Evolutionary conservation across 2,888 invertebrate species (phyloP), one percentile per base, ranked within the genome.

Genomic region (Chaetogeoica ovagalla): DNA sequence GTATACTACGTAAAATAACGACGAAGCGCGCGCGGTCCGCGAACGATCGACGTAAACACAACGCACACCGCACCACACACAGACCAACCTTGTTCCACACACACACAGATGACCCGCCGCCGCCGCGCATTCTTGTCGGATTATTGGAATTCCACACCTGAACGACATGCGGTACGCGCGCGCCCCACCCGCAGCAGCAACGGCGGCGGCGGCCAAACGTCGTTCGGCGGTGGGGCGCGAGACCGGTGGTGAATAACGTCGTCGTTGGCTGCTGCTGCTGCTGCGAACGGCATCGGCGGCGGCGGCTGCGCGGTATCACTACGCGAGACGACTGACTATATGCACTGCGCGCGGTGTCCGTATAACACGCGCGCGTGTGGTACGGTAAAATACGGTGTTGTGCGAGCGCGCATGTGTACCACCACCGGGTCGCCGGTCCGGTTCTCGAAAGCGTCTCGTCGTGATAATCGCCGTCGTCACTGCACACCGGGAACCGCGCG

Each of bases 141-240:
- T 79, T 79, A 70, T 79, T 79, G 77, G 77, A 79, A 79, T 79
- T 79, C 77, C 77, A 79, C 77, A 76, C 69, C 60, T 62, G 69
- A 75, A 65, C 74, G 63, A 62, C 62, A 30, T 37, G 37, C 57
- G 57, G 43, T 43, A 9, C 43, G 43, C 23, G 74, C 70, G 77
- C 77, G 69, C 77, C 9, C 43, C 9, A 9, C 43, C 9, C 60
- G 48, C 77, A 62, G 8, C 43, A 2, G 8, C 43, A 7, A 7
- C 77, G 60, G 59, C 52, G n/a, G 48, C 43, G 30, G 30, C 30
- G 30, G 30, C 30, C 30, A 30, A 30, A 30, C 11, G n/a, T 19
- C 70, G 52, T n/a, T 52, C 63, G 65, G 30, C 19, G 69, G 55
- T 52, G 71, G 59, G 43, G 70, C 48, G 69, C 37, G 52, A 57